Evolutionary conservation across 2,113 vertebrate species (phyloP), one percentile per base, ranked within the genome.

Genomic region (Pipa parva): DNA sequence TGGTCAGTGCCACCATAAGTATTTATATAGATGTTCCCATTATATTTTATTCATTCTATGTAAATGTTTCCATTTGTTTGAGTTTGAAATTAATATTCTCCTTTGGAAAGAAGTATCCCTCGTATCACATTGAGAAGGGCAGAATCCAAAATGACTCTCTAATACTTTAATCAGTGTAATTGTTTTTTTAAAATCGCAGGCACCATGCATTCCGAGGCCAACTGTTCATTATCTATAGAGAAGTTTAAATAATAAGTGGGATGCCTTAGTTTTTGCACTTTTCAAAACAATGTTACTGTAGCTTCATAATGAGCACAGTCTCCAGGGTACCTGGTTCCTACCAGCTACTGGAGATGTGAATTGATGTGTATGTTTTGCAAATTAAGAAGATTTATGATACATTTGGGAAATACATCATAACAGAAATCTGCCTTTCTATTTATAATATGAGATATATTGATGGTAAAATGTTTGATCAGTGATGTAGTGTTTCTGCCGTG

Each of bases 311-410:
- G 66, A 70, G 66, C 57, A 29, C 13, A 29, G 66, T 70, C 66
- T 70, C 66, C 66, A 54, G 66, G 66, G 66, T 70, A 39, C 58
- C 48, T 24, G 25, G 51, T 58, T 70, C 66, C 58, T 70, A 70
- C 66, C 66, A 52, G 66, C 66, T 70, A 28, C 66, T 45, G 46
- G 49, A 60, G 48, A 70, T 61, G 48, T 70, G 66, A 70, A 70
- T 70, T 70, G 66, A 70, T 70, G 66, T 70, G 66, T 70, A 61
- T 61, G 66, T 70, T 70, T 70, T 70, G 66, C 66, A 70, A 70
- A 70, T 70, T 70, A 70, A 51, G 57, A 70, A 70, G 66, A 70
- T 70, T 70, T 70, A 70, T 61, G 66, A 70, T 61, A 54, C 66
- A 45, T 70, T 70, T 70, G 66, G 66, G 66, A 60, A 70, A 70